Conservation (phyloP, 2,113 vertebrate species). For the human (Homo sapiens) region DNA sequence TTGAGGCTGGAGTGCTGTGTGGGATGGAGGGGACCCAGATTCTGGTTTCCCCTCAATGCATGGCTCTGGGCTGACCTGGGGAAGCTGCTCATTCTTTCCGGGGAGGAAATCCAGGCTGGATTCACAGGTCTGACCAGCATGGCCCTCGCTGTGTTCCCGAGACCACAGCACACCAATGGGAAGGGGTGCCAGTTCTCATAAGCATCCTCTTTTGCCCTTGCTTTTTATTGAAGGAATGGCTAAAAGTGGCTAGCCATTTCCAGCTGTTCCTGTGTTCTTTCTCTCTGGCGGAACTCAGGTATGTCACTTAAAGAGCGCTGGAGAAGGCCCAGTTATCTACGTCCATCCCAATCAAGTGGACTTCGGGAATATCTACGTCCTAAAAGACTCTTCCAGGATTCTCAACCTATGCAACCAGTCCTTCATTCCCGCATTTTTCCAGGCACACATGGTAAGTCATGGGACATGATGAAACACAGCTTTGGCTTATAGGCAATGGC, state of each 20-base stretch:
- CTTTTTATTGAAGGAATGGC: background rate
- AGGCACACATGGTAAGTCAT: conserved; percentile 80
- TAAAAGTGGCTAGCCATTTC: background rate
- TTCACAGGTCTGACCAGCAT: background rate
- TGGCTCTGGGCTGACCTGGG: background rate
- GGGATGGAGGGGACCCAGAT: background rate
- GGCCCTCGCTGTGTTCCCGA: background rate
- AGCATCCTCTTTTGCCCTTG: background rate
- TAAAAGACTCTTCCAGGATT: conserved; percentile 81
- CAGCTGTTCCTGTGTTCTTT: conserved; percentile 1
- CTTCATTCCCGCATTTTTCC: conserved; percentile 86
- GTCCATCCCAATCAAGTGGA: conserved; percentile 80
- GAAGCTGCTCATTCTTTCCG: background rate
- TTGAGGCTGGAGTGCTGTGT: background rate
- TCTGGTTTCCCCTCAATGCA: background rate
- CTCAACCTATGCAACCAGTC: conserved; percentile 88
- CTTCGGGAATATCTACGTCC: conserved; percentile 88
- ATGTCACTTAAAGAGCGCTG: conserved; percentile 81
- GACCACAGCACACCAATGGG: background rate
- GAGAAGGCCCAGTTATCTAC: conserved; percentile 87
- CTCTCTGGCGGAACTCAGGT: conserved; percentile 77
- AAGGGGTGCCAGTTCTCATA: background rate
- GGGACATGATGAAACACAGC: background rate
- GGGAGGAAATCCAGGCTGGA: background rate
- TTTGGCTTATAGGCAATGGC: background rate